Evolutionary conservation across 2,113 vertebrate genomes (phyloP).

Genomic region (Donacobius atricapilla): DNA sequence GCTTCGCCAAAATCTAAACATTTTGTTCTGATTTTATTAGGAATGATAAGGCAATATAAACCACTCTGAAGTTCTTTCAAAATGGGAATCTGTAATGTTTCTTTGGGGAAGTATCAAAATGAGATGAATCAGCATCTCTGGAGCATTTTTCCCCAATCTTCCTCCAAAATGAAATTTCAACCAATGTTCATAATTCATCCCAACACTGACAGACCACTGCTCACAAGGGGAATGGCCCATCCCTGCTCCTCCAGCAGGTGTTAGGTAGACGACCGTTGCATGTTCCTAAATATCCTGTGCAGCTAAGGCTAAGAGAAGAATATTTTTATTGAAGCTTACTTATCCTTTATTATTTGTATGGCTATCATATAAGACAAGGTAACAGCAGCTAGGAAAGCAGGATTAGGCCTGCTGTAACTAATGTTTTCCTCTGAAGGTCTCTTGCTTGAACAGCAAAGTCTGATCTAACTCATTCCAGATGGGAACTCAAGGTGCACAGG

Average conservation of each 20-base stretch:
- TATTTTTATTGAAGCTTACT: background rate
- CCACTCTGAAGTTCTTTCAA: background rate
- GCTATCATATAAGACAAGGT: background rate
- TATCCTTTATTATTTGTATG: background rate
- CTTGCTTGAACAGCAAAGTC: background rate
- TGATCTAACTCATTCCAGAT: background rate
- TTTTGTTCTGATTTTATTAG: slow-evolving; percentile 19
- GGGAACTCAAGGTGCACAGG: background rate
- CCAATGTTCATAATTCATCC: background rate
- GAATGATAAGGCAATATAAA: background rate
- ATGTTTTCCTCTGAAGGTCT: background rate
- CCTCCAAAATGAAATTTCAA: background rate
- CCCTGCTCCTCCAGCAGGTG: background rate
- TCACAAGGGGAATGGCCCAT: background rate
- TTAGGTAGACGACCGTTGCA: background rate
- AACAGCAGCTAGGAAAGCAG: background rate
- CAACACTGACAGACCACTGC: background rate
- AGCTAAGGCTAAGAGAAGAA: background rate
- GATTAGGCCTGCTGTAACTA: background rate
- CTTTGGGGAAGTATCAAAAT: background rate
- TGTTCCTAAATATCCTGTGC: background rate
- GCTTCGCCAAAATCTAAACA: background rate
- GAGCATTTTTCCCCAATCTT: accelerated
- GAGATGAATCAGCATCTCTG: background rate
- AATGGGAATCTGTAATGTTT: background rate